Evolutionary conservation across 1,140 invertebrate genomes (phyloP), one percentile per base, ranked within the genome.

Genomic region (Ylistrum balloti): DNA sequence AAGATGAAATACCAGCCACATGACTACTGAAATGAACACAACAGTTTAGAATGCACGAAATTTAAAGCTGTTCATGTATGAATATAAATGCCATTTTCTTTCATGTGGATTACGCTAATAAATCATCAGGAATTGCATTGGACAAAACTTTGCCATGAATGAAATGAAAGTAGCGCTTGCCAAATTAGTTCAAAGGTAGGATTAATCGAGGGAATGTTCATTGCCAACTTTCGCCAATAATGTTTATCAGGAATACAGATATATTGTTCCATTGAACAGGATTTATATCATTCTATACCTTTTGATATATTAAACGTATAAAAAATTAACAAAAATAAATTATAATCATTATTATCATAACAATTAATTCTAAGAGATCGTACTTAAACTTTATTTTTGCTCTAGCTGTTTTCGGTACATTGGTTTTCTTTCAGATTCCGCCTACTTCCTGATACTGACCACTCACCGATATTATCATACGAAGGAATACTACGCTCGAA

Each of bases 131-230:
- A 74, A 74, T n/a, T 74, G 56, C 56, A 74, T 74, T 74, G 56
- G 56, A n/a, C 56, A 74, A 28, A 74, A 74, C n/a, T 74, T 74
- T 74, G 56, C 56, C 56, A 74, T 74, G 56, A 74, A 74, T 74
- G 56, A 74, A 28, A 74, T 74, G 22, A 74, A 74, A 11, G 56
- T 74, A 17, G 56, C 56, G 13, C 56, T 74, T 0, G 56, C 56
- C 0, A 74, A 74, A 28, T 28, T 74, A 74, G 56, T 74, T 28
- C n/a, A 74, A 74, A 74, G 56, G 56, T 74, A 28, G 3, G 56
- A n/a, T 74, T 5, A 48, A 48, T 13, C 20, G 3, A 13, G 3
- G 45, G 13, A n/a, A n/a, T n/a, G n/a, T n/a, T n/a, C n/a, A 48
- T 48, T 9, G 20, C 11, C 1, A 48, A 9, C 5, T 48, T 9